Evolutionary conservation across 1,140 invertebrate genomes (phyloP), one percentile per base, ranked within the genome.

Genomic region (Sarcophaga peregrina): DNA sequence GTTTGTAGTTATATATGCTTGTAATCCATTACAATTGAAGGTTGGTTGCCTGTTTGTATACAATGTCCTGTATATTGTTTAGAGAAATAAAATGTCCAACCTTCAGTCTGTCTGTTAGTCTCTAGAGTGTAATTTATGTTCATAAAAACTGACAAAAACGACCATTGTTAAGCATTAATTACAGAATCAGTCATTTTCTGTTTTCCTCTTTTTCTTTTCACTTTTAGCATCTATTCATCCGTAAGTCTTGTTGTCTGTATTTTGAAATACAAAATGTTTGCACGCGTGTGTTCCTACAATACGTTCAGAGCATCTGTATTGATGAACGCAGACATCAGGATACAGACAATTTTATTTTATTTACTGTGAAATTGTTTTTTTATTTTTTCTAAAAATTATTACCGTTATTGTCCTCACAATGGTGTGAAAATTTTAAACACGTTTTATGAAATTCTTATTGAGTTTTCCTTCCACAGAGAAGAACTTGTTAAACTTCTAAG

Each of bases 391-490:
- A n/a, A n/a, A 52, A 52, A 25, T 20, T 68, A n/a, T 58, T 68
- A n/a, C 6, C 11, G 62, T 68, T 58, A 20, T 20, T 68, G 62
- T 20, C 20, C 17, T 20, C 8, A n/a, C 3, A 25, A 68, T 20
- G 62, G 62, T 68, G 62, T 68, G 62, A 68, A 68, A 68, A 25
- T 68, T 20, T 68, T 20, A 25, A 17, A 68, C 62, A 20, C 62
- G n/a, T 68, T 68, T 68, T n/a, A 68, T 68, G 20, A 68, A n/a
- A 25, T 68, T 68, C 62, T 68, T 68, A 68, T 68, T 68, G 62
- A 20, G 17, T 68, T 68, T 68, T 68, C 5, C 20, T 68, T 68
- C 25, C 25, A 37, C 25, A 37, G 25, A 37, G 25, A 37, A 37
- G 4, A 37, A 37, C 25, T 37, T 37, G 25, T 37, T 37, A 37